Evolutionary conservation across 2,113 vertebrate genomes (phyloP).

Genomic region (Xenopus tropicalis): UCB_Xtro_10.0 CM004445.2:2645501-2646000

Average conservation of each 20-base stretch:
- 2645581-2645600: too few species aligned
- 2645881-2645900: conserved; percentile 94
- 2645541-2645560: too few species aligned
- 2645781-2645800: background rate
- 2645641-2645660: conserved; percentile 81
- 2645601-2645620: too few species aligned
- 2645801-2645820: too few species aligned
- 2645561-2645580: too few species aligned
- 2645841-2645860: too few species aligned
- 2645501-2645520: conserved; percentile 89
- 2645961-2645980: conserved; percentile 35
- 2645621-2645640: too few species aligned
- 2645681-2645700: conserved; percentile 95
- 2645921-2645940: conserved; percentile 83
- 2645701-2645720: conserved; percentile 90
- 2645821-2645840: too few species aligned
- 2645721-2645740: conserved; percentile 96
- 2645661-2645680: conserved; percentile 91
- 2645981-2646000: too few species aligned
- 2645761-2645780: conserved; percentile 73
- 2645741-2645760: conserved; percentile 97
- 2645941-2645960: conserved; percentile 90
- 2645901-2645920: conserved; percentile 89
- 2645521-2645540: conserved; percentile 89
- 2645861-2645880: conserved; percentile 87